Evolutionary conservation across 2,888 invertebrate genomes (phyloP).

Genomic region (Agapetus fuscipes): DNA sequence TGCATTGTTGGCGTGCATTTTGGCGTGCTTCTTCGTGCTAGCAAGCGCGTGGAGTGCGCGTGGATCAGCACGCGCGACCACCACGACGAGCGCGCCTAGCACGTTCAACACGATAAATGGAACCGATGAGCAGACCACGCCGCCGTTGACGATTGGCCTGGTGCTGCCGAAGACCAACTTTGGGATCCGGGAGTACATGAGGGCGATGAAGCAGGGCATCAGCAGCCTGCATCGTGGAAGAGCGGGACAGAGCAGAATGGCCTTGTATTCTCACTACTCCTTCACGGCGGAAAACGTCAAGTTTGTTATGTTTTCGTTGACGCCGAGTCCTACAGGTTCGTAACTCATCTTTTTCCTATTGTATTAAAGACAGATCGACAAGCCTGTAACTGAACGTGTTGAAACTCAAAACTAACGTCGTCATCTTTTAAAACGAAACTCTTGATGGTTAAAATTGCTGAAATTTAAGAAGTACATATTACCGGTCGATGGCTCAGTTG

Average conservation of each 20-base stretch:
- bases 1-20: no score
- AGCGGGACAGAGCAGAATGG: slow-evolving; percentile 45
- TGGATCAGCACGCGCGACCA: slow-evolving; percentile 10
- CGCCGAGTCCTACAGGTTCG: slow-evolving; percentile 66
- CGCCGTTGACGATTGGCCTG: slow-evolving; percentile 44
- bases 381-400: no score
- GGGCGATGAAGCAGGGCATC: slow-evolving; percentile 55
- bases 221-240: slow-evolving; percentile 47
- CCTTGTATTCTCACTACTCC: slow-evolving; percentile 53
- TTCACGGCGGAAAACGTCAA: slow-evolving; percentile 54
- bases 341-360: slow-evolving; percentile 1
- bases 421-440: no score
- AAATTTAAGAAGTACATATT: no score
- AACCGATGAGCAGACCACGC: slow-evolving; percentile 3
- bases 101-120: neutral
- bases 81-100: slow-evolving; percentile 10
- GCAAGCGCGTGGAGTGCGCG: slow-evolving; percentile 18
- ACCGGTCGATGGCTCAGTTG: no score
- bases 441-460: no score
- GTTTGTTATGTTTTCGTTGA: slow-evolving; percentile 57
- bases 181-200: slow-evolving; percentile 55
- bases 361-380: neutral
- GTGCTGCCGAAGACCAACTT: slow-evolving; percentile 54
- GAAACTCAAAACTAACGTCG: no score
- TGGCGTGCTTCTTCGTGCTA: no score